A percentile compares a stretch with the other conserved stretches of the same genome.
Conservation (phyloP, 2,888 invertebrate genomes). For the Hermaeophaga mercurialis region DNA sequence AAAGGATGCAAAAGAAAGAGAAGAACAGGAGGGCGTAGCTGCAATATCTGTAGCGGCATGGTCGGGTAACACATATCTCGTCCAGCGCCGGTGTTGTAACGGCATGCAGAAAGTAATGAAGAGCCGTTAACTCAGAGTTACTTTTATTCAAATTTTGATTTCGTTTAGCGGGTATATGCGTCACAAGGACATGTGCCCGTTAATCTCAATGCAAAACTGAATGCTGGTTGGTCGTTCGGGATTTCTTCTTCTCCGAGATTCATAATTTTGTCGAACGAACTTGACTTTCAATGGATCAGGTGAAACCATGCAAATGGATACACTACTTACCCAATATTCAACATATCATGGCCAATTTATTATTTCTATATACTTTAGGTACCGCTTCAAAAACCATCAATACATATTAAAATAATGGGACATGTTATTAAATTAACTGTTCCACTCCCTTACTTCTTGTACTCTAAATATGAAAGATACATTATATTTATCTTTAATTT, state of each 20-base stretch:
- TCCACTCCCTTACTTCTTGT: no score
- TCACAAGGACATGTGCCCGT: conserved; percentile 41
- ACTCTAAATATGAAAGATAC: no score
- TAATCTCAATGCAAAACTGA: conserved; percentile 25
- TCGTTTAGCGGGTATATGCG: conserved; percentile 49
- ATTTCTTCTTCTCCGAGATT: conserved; percentile 20
- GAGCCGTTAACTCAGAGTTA: conserved; percentile 50
- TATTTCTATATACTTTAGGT: no score
- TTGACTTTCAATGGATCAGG: conserved; percentile 20
- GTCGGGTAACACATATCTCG: conserved; percentile 50
- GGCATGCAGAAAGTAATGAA: conserved; percentile 52
- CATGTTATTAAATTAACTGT: no score
- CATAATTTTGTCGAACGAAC: conserved; percentile 19
- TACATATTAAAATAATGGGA: no score
- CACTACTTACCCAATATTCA: conserved; percentile 1
- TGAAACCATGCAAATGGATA: conserved; percentile 4
- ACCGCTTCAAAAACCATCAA: no score
- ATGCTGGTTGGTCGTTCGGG: conserved; percentile 10
- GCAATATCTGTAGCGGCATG: conserved; percentile 36
- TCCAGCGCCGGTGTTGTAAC: conserved; percentile 45
- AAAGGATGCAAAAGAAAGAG: not conserved
- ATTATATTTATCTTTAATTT: no score
- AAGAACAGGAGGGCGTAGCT: not conserved
- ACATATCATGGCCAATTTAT: no score
- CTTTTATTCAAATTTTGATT: conserved; percentile 56